These are phyloP conservation scores for Amphilophus citrinellus DNA, from an alignment of 2,113 vertebrate species.

Conservation along the genomic window DNA sequence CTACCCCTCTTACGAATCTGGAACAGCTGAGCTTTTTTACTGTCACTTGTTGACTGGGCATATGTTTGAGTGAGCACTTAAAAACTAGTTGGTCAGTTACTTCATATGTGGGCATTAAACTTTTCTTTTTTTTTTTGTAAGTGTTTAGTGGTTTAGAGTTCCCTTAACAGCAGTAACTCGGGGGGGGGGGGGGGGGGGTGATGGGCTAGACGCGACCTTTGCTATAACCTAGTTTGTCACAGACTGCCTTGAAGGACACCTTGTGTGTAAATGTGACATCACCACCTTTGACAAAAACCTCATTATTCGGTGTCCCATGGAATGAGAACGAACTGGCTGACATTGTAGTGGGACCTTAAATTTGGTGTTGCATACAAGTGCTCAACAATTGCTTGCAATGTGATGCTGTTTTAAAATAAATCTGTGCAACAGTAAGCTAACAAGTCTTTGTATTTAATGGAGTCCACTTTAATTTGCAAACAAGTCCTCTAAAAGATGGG, in stretches of 20 bases:
- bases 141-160: neutral
- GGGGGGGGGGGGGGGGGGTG: accelerated
- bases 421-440: constrained; percentile 39
- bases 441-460: neutral
- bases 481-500: neutral
- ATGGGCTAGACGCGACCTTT: neutral
- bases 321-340: constrained; percentile 11
- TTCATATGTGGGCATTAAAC: neutral
- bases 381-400: constrained; percentile 54
- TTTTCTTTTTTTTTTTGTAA: neutral
- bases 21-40: neutral
- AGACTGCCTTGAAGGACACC: too few relatives aligned
- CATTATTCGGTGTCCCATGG: neutral
- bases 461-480: neutral
- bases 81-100: neutral
- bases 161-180: neutral
- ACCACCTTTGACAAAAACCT: neutral
- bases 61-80: neutral
- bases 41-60: neutral
- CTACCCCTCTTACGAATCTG: too few relatives aligned
- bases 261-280: neutral
- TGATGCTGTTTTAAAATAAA: constrained; percentile 74
- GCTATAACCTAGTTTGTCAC: too few relatives aligned
- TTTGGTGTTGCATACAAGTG: constrained; percentile 49
- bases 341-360: constrained; percentile 53